phyloP scores from a whole-genome alignment of 2,113 vertebrate species.

The Brienomyrus longianalis region DNA sequence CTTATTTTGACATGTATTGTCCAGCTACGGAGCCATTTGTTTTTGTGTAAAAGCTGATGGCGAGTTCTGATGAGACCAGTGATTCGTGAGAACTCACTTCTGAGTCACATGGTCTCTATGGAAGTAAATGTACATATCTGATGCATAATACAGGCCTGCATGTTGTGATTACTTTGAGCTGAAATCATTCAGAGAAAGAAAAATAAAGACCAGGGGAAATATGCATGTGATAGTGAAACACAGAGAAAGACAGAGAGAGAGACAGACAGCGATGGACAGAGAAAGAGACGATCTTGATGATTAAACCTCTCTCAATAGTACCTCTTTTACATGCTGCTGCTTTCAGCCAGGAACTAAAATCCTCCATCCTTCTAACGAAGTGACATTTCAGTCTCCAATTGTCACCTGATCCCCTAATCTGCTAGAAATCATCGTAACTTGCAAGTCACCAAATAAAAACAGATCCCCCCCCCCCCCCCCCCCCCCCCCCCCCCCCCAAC shows the following conservation, averaged over 20 bases:
- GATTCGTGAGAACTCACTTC: neutral
- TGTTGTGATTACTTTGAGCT: neutral
- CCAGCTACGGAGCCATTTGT: neutral
- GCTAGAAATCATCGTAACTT: slow-evolving; percentile 5
- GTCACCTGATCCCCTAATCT: neutral
- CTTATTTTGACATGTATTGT: neutral
- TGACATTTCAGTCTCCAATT: neutral
- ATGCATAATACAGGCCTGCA: neutral
- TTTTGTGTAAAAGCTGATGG: neutral
- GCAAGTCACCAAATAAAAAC: slow-evolving; percentile 16
- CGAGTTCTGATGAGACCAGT: neutral
- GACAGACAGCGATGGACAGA: neutral
- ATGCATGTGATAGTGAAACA: neutral
- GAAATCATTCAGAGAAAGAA: neutral
- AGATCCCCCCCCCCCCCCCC: too few relatives aligned
- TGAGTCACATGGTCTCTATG: neutral
- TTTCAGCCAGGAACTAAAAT: neutral
- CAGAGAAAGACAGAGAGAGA: neutral
- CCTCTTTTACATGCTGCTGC: neutral
- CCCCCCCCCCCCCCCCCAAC: too few relatives aligned
- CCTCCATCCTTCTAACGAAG: neutral
- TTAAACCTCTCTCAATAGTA: neutral
- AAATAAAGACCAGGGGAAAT: neutral
- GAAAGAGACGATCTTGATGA: neutral
- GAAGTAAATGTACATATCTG: neutral